Evolutionary conservation across 2,888 invertebrate species (phyloP), one percentile per base, ranked within the genome.

Genomic region (Amphipoea oculea): DNA sequence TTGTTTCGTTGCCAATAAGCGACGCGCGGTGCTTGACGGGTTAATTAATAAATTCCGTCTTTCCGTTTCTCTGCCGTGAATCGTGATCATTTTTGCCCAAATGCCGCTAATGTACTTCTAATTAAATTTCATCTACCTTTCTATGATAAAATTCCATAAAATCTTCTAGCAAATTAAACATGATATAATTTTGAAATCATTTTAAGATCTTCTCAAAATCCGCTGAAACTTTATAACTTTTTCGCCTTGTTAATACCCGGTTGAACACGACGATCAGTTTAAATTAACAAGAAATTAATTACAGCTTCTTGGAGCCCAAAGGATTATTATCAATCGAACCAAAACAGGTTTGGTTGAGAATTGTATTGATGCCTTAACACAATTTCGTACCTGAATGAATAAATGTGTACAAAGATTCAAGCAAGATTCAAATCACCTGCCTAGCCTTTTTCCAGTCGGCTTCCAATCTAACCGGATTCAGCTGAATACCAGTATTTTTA

Each of bases 211-310:
- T 68, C 29, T 48, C 57, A 40, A 69, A 69, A 74, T 74, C 12
- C 29, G 29, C 20, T 29, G 60, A 79, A 81, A 73, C 70, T 79
- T 76, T 12, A 20, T 42, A 88, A 85, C 69, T 83, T 81, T 88
- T 78, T 57, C 57, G 23, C 23, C 9, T 67, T 45, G 60, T 79
- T 84, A 89, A 88, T 82, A 79, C 85, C 60, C 72, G 68, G 76
- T 11, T 75, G 80, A 86, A 81, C 78, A 78, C 67, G 79, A 17
- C 11, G 14, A 73, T 60, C 66, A 82, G 66, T 88, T 89, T 57
- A 70, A 88, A 85, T 90, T 86, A 88, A 87, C 82, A 83, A 81
- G 81, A 81, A 89, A 87, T 89, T 89, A 89, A 90, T 90, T 87
- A 89, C 82, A 70, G 79, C 72, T 87, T 29, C 65, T 83, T 84